Evolutionary conservation across 2,113 vertebrate genomes (phyloP), one percentile per base, ranked within the genome.

Genomic region (Poeciliopsis turrubarensis): DNA sequence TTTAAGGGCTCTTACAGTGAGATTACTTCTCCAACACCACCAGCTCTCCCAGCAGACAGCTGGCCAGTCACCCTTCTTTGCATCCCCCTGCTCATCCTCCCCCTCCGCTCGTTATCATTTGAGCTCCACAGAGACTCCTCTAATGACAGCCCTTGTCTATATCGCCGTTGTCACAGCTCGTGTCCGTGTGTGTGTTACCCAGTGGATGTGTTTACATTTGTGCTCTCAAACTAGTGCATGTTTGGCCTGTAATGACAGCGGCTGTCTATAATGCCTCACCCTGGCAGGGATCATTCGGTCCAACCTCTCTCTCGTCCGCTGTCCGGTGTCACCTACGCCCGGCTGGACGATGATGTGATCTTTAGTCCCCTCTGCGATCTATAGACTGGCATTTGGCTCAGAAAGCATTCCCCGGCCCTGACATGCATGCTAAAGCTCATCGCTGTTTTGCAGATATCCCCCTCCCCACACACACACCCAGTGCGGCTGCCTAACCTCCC

Each of bases 351-450:
- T 97, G 97, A 99, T 96, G 96, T 99, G 98, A 98, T 99, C 97
- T 98, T 98, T 98, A 98, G 96, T 97, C 96, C 96, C 96, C 94
- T 88, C 86, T 83, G 82, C 95, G 93, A 99, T 99, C 97, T 96
- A 99, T 99, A 99, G 96, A 98, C 97, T 99, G 98, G 97, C 97
- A 98, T 99, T 99, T 99, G 97, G 96, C 97, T 97, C 95, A 94
- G 95, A 91, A 91, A 95, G 93, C 78, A 92, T 90, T 89, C 87
- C 87, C 73, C 5, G 68, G 81, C 82, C 91, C 87, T 90, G 91
- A 89, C 85, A 87, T 96, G 97, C 96, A 98, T 99, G 96, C 96
- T 98, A 97, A 99, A 95, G 87, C 91, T 89, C 79, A 84, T 89
- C 88, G 73, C 90, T 34, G 22, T 79, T 85, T 87, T 94, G 95